A percentile compares a stretch with the other conserved stretches of the same genome.
Conservation (phyloP, 1,140 invertebrate species). For the Drosophila asahinai region DNA sequence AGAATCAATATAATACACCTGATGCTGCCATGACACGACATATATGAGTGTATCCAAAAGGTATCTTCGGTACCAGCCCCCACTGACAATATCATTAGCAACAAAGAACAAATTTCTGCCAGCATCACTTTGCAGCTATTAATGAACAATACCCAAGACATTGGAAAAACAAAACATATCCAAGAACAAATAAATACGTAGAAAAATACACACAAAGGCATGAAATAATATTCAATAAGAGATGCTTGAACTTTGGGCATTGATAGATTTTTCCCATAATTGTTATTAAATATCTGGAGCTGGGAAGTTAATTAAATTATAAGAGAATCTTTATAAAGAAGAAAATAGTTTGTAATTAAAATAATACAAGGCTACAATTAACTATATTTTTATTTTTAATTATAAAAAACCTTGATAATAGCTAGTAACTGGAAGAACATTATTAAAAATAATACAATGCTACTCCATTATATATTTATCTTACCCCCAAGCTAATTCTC, state of each 20-base stretch:
- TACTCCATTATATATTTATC: background rate
- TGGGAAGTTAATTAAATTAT: background rate
- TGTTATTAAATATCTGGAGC: constrained; percentile 10
- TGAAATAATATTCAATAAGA: constrained; percentile 56
- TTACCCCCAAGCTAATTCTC: background rate
- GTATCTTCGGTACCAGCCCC: constrained; percentile 37
- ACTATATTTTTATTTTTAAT: background rate
- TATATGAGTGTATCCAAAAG: constrained; percentile 10
- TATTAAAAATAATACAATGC: background rate
- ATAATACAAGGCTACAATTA: background rate
- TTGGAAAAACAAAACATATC: constrained; percentile 36
- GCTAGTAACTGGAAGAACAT: background rate
- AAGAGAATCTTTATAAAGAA: too few species aligned
- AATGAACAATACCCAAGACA: constrained; percentile 46
- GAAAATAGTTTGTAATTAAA: background rate
- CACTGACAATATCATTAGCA: constrained; percentile 74
- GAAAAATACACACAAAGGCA: constrained; percentile 29
- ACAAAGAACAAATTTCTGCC: constrained; percentile 62
- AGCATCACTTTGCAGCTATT: constrained; percentile 75
- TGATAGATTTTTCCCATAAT: constrained; percentile 2
- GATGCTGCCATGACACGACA: constrained; percentile 52
- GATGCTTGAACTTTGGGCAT: constrained; percentile 47
- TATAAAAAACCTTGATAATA: too few species aligned
- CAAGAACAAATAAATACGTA: constrained; percentile 48
- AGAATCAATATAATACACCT: constrained; percentile 70